phyloP scores from a whole-genome alignment of 2,797 vertebrate genomes.

The Clarias pachynema region DNA sequence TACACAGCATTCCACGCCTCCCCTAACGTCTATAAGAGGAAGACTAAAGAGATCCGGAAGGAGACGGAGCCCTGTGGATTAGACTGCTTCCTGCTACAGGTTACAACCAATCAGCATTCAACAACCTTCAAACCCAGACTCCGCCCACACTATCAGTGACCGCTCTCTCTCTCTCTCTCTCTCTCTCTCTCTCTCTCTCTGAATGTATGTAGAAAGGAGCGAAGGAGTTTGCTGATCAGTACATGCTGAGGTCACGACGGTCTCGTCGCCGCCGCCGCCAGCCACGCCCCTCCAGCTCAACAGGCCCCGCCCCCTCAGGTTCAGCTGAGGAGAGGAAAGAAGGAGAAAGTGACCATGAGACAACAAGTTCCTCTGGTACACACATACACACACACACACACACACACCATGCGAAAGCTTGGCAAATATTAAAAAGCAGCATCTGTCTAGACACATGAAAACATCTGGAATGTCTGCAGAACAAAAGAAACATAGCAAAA shows the following conservation, averaged over 20 bases:
- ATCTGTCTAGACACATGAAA: conserved; percentile 7
- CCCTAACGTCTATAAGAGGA: conserved; percentile 96
- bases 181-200: not conserved
- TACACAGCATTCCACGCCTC: conserved; percentile 47
- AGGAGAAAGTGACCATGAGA: conserved; percentile 93
- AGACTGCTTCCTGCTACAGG: conserved; percentile 95
- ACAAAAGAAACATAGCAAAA: not conserved
- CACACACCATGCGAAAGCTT: not conserved
- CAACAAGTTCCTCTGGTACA: conserved; percentile 87
- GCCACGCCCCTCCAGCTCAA: conserved; percentile 76
- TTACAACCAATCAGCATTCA: conserved; percentile 54
- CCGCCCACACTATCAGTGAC: not conserved
- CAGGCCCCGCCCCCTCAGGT: conserved; percentile 77
- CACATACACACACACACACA: not conserved
- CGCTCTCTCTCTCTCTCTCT: too few species aligned
- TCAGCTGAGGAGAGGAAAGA: conserved; percentile 83
- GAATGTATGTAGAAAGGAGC: conserved; percentile 85
- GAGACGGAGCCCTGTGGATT: conserved; percentile 91
- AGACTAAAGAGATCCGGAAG: conserved; percentile 93
- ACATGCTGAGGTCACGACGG: conserved; percentile 86
- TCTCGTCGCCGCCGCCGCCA: conserved; percentile 82
- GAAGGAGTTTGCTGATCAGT: conserved; percentile 92
- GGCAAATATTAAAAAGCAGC: not conserved
- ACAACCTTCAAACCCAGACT: not conserved
- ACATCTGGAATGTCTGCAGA: conserved; percentile 5